Conservation (phyloP, 2,797 vertebrate genomes). For the Poeciliopsis gracilis region DNA sequence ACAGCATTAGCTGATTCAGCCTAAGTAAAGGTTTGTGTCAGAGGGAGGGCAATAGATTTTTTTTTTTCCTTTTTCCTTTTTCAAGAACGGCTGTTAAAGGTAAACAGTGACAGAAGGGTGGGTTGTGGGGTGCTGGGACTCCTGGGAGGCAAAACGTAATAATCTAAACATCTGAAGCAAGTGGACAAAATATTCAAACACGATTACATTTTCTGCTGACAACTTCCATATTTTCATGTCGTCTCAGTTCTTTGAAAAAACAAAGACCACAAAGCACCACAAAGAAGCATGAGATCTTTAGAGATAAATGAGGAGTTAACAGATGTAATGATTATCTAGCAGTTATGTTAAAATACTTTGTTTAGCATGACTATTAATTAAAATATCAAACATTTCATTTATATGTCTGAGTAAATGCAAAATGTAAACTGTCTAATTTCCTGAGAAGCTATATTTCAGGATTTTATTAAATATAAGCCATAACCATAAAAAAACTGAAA, state of each 20-base stretch:
- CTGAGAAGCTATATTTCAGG: not conserved
- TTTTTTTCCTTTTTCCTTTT: slow-evolving; percentile 9
- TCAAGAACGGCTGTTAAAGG: slow-evolving; percentile 37
- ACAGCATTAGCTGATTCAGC: slow-evolving; percentile 77
- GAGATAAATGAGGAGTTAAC: not conserved
- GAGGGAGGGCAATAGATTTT: slow-evolving; percentile 35
- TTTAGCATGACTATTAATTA: not conserved
- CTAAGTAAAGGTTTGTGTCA: slow-evolving; percentile 64
- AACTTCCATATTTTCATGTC: not conserved
- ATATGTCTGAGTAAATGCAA: not conserved
- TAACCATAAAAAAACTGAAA: not conserved
- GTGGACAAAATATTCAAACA: not conserved
- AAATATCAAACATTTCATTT: not conserved
- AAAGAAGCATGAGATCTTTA: not conserved
- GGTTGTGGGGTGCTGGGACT: slow-evolving; percentile 14
- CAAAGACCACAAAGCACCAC: not conserved
- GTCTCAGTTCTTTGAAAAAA: not conserved
- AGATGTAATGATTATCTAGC: not conserved
- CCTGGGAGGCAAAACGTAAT: slow-evolving; percentile 9
- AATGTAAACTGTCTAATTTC: not conserved
- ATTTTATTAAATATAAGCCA: not conserved
- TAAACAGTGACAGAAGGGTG: slow-evolving; percentile 13
- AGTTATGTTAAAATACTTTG: not conserved
- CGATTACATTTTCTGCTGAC: not conserved
- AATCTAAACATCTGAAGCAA: slow-evolving; percentile 12